Base-by-base conservation (phyloP, 2,888 invertebrate species). In the Geophilus truncorum region DNA sequence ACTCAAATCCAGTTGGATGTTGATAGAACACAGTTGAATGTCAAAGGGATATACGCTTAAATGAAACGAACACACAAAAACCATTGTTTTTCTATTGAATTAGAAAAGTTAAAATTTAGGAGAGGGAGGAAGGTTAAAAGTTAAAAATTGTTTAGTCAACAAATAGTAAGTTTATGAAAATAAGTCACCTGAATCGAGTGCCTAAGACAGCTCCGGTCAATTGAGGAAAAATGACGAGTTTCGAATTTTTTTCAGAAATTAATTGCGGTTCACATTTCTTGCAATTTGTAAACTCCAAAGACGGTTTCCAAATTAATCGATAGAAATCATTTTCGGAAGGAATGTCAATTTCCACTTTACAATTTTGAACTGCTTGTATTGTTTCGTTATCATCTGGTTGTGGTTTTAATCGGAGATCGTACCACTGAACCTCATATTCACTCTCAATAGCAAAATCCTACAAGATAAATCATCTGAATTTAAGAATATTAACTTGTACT, bases 81-180 rank as follows among this genome's bases (percentile, higher is more conserved):
- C 70, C 70, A 70, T 70, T 23, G 70, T 70, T 70, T 70, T 70
- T 25, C 70, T 70, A 28, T 70, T 25, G n/a, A n/a, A n/a, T n/a
- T n/a, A n/a, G n/a, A n/a, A n/a, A n/a, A n/a, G n/a, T n/a, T n/a
- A n/a, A n/a, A n/a, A n/a, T n/a, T n/a, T n/a, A n/a, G n/a, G n/a
- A n/a, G n/a, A n/a, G n/a, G n/a, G n/a, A n/a, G n/a, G n/a, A n/a
- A n/a, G n/a, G n/a, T n/a, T n/a, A n/a, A n/a, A 70, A 70, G 2
- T 9, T 25, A 7, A 70, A 25, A 15, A 7, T 25, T 4, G 7
- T 5, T 18, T 18, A 3, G 10, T 21, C 7, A 4, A 21, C 4
- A 18, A 21, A 12, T 40, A 12, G 6, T 2, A 12, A 9, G 9
- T 12, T 40, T 40, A 15, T 2, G 9, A 12, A 40, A n/a, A 45